A percentile compares a stretch with the other conserved stretches of the same genome.
phyloP scores from a whole-genome alignment of 2,888 invertebrate species.

The Drosophila longiperda region DNA sequence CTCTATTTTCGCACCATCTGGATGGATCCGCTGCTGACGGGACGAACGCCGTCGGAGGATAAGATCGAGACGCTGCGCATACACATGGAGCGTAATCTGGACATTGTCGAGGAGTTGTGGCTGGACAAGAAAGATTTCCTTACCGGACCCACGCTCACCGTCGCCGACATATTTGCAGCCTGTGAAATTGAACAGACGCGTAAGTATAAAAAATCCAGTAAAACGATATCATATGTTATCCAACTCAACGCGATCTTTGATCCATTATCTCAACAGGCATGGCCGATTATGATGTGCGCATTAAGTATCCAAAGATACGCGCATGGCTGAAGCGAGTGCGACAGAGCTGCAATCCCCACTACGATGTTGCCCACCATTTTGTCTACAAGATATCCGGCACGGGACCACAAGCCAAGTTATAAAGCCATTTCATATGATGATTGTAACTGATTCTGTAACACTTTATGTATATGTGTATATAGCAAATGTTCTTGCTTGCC shows the following conservation, averaged over 20 bases:
- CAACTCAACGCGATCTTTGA: neutral
- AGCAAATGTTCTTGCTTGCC: neutral
- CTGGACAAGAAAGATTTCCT: conserved; percentile 86
- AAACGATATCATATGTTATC: neutral
- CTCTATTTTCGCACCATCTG: conserved; percentile 87
- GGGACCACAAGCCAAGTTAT: conserved; percentile 81
- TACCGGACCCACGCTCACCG: conserved; percentile 87
- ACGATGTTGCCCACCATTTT: conserved; percentile 88
- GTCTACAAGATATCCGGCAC: conserved; percentile 86
- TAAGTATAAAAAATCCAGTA: conserved; percentile 82
- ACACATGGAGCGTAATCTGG: conserved; percentile 87
- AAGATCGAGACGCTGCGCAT: conserved; percentile 83
- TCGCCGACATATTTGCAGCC: conserved; percentile 91
- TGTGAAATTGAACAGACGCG: conserved; percentile 92
- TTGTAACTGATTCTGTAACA: neutral
- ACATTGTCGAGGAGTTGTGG: conserved; percentile 87
- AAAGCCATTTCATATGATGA: conserved; percentile 16
- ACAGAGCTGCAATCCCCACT: conserved; percentile 87
- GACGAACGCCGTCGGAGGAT: conserved; percentile 84
- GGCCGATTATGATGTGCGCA: conserved; percentile 88
- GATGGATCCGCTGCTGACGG: conserved; percentile 86
- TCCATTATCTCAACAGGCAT: conserved; percentile 86
- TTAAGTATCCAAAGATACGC: conserved; percentile 87
- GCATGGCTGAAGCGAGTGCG: conserved; percentile 89
- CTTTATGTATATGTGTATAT: conserved; percentile 7